Percentiles rank a stretch among this genome's conserved stretches.
phyloP scores from a whole-genome alignment of 2,113 vertebrate genomes.

The Tricholaema leucomelas region DNA sequence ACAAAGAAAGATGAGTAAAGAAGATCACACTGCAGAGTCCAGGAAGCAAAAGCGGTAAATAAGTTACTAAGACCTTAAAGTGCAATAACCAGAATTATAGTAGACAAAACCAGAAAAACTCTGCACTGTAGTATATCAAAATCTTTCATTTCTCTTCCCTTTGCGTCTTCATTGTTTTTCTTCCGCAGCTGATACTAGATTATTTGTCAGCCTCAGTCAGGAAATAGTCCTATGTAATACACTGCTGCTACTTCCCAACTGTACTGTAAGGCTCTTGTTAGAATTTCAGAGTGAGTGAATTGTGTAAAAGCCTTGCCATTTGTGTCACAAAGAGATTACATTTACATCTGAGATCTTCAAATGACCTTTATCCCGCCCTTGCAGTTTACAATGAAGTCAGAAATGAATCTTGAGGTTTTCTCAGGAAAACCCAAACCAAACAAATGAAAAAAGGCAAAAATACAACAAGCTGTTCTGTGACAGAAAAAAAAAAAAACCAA shows the following conservation, averaged over 20 bases:
- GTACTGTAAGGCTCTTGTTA: neutral
- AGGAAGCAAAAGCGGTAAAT: neutral
- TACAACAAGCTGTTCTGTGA: neutral
- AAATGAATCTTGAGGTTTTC: neutral
- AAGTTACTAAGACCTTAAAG: neutral
- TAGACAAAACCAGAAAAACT: neutral
- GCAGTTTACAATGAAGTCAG: neutral
- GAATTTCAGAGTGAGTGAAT: constrained; percentile 1
- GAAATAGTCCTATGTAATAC: neutral
- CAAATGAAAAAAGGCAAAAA: neutral
- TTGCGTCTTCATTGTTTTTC: neutral
- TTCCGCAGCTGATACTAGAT: neutral
- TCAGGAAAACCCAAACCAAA: neutral
- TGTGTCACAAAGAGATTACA: neutral
- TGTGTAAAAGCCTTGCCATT: neutral
- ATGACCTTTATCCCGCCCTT: rapidly evolving
- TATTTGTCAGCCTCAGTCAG: neutral
- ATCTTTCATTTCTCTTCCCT: neutral
- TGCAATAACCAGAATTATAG: neutral
- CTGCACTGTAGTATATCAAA: neutral
- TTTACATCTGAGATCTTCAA: neutral
- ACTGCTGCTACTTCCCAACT: neutral
- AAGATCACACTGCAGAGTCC: neutral
- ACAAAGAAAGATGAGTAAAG: neutral
- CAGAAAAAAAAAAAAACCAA: neutral